phyloP scores from a whole-genome alignment of 2,888 invertebrate genomes.

The Lasioglossum malachurum region DNA sequence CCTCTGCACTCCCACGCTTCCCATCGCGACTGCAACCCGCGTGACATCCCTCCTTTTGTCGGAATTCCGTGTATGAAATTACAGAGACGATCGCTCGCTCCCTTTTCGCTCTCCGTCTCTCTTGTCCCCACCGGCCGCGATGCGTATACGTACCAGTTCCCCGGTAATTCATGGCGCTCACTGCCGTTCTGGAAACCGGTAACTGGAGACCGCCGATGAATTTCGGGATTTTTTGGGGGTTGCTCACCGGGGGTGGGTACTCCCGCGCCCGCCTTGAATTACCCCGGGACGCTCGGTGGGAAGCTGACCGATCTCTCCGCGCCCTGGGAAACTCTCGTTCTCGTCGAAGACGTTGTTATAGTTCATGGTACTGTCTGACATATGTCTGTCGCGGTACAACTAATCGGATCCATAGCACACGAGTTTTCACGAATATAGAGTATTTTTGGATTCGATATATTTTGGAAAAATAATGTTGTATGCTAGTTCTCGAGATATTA shows the following conservation, averaged over 20 bases:
- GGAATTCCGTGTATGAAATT: constrained; percentile 67
- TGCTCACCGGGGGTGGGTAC: background rate
- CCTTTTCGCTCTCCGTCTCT: constrained; percentile 14
- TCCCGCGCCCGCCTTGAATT: background rate
- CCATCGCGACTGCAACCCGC: constrained; percentile 67
- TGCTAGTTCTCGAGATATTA: no score
- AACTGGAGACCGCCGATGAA: constrained; percentile 50
- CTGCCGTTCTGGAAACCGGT: constrained; percentile 13
- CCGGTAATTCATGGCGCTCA: constrained; percentile 1
- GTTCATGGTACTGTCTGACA: no score
- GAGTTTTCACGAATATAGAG: no score
- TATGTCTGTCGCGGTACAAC: no score
- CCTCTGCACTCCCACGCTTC: constrained; percentile 56
- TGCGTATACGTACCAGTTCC: constrained; percentile 11
- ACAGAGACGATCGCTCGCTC: constrained; percentile 57
- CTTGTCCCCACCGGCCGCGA: background rate
- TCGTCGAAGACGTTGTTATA: background rate
- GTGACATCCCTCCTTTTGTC: constrained; percentile 63
- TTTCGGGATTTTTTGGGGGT: constrained; percentile 39
- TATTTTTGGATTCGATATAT: no score
- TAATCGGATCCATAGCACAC: no score
- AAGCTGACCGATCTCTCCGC: background rate
- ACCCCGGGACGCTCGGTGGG: background rate
- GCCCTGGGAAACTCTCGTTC: background rate
- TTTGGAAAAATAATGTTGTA: no score